Percentiles rank a stretch among this genome's conserved stretches.
These are phyloP conservation scores for Phycodurus eques DNA, from an alignment of 2,113 vertebrate genomes.

Conservation along the genomic window DNA sequence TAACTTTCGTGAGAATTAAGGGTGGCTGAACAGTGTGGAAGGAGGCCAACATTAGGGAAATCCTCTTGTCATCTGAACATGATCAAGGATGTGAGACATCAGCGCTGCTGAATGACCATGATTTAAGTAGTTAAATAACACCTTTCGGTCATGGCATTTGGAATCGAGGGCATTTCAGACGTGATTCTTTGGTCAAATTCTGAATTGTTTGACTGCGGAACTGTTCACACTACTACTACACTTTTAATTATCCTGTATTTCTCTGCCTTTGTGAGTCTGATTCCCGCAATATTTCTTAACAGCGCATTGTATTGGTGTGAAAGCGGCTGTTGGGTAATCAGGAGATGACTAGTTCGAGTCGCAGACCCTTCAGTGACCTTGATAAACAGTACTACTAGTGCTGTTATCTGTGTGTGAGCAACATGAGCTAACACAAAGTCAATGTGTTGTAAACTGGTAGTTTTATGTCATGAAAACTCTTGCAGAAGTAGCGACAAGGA, in stretches of 20 bases:
- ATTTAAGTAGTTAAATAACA: neutral
- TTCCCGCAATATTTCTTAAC: no score
- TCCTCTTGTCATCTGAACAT: neutral
- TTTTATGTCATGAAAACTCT: neutral
- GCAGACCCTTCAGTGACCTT: neutral
- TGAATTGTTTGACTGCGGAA: no score
- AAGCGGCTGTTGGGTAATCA: neutral
- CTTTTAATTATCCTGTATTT: no score
- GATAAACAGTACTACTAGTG: neutral
- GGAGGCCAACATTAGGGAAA: constrained; percentile 7
- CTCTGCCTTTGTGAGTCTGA: no score
- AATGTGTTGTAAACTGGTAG: neutral
- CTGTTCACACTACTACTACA: no score
- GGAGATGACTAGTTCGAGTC: neutral
- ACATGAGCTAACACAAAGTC: neutral
- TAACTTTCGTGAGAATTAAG: constrained; percentile 3
- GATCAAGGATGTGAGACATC: neutral
- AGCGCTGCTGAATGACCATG: neutral
- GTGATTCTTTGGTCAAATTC: no score
- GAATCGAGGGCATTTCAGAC: neutral
- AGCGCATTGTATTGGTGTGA: neutral
- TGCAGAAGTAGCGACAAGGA: neutral
- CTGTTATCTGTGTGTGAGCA: neutral
- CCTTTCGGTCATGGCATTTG: neutral
- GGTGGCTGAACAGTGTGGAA: neutral